These are phyloP conservation scores for Lagopus muta DNA, from an alignment of 2,113 vertebrate genomes.

Conservation along the genomic window DNA sequence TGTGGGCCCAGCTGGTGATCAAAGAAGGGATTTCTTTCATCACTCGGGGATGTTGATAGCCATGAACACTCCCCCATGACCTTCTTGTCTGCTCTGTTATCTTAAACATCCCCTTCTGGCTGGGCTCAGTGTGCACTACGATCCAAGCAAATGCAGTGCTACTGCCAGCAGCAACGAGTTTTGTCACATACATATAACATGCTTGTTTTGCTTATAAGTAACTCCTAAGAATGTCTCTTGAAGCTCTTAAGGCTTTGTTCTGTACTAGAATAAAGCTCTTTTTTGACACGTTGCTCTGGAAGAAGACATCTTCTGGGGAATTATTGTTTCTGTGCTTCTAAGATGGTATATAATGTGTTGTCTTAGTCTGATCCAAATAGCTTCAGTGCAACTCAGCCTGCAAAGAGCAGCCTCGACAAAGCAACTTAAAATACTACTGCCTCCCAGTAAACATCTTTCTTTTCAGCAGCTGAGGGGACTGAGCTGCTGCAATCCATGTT, in stretches of 20 bases:
- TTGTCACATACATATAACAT: not conserved
- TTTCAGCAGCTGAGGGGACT: not conserved
- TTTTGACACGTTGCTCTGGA: not conserved
- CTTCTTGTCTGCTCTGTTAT: not conserved
- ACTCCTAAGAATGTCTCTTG: not conserved
- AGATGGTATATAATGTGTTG: not conserved
- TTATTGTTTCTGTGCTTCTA: not conserved
- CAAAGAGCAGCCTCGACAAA: not conserved
- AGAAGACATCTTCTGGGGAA: not conserved
- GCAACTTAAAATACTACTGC: not conserved
- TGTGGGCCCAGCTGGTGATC: not conserved
- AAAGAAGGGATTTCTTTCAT: not conserved
- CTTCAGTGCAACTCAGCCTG: not conserved
- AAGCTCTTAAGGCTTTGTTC: not conserved
- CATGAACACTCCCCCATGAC: not conserved
- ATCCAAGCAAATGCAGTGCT: fast-evolving
- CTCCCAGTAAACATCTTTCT: not conserved
- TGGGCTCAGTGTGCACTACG: not conserved
- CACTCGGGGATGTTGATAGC: not conserved
- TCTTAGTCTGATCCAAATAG: not conserved
- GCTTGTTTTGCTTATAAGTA: not conserved
- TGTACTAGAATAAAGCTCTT: not conserved
- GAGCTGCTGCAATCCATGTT: not conserved
- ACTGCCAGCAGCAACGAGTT: not conserved
- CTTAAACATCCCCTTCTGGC: not conserved